phyloP scores from a whole-genome alignment of 2,888 invertebrate species.

The Cephus sareptanus region DNA sequence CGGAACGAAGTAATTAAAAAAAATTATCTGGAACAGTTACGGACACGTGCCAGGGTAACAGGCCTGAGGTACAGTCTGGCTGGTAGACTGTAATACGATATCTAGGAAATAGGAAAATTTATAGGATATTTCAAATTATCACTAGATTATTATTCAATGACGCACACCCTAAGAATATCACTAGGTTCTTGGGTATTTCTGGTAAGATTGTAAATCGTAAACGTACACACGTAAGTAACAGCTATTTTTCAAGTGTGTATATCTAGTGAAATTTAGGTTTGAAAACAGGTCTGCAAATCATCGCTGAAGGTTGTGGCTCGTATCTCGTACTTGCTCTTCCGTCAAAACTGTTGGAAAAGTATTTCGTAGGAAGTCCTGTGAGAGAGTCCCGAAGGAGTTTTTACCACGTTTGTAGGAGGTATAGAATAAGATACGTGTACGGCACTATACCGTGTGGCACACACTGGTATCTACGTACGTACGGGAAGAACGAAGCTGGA shows the following conservation, averaged over 20 bases:
- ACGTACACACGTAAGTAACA: not conserved
- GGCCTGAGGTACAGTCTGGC: not conserved
- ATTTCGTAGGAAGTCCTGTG: slow-evolving; percentile 3
- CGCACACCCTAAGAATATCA: not conserved
- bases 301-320: slow-evolving; percentile 6
- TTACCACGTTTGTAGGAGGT: not conserved
- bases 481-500: not conserved
- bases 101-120: no score
- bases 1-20: not conserved
- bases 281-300: slow-evolving; percentile 34
- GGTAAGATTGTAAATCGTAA: not conserved
- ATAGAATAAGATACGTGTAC: not conserved
- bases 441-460: not conserved
- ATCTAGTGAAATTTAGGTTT: slow-evolving; percentile 1
- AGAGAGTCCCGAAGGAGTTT: slow-evolving; percentile 5
- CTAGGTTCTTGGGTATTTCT: not conserved
- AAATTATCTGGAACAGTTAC: not conserved
- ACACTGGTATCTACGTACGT: not conserved
- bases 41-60: not conserved
- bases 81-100: not conserved
- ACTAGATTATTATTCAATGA: not conserved
- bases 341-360: slow-evolving; percentile 7
- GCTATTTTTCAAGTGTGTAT: not conserved
- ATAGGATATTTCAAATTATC: not conserved
- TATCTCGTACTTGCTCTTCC: slow-evolving; percentile 1